Base-by-base conservation (phyloP, 2,888 invertebrate genomes). In the Monochamus alternatus region DNA sequence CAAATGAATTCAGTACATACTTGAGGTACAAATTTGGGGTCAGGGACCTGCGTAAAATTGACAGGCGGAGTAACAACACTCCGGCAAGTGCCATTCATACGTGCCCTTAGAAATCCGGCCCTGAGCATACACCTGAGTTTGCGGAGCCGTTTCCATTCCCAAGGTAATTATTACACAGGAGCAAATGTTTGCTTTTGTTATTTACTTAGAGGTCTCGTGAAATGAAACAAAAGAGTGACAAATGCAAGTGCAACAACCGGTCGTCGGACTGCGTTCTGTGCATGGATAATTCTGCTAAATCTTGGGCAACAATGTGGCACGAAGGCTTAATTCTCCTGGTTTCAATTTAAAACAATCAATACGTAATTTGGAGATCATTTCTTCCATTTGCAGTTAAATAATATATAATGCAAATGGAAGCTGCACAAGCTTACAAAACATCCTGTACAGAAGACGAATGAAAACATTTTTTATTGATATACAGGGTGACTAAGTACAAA, bases 221-320 rank as follows among this genome's bases (percentile, higher is more conserved):
- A 85, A 85, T 85, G 87, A 87, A 87, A 88, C 87, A 88, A 88
- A 87, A 88, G 87, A 87, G 85, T 87, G 87, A 87, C 87, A 87
- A 86, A 86, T 84, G 81, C 82, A 84, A 84, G 85, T 87, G 87
- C 88, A 88, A 88, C 86, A 88, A 88, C 88, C 88, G 87, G 87
- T 87, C 87, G 87, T 82, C 84, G 87, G 84, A 83, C 85, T 76
- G 77, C 22, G 0, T 47, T 74, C 71, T 79, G 75, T 79, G 73
- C 63, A 69, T 69, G 58, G 55, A 43, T 44, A 63, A 72, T 12
- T 64, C 51, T 60, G 69, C 51, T 60, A 69, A 69, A 69, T 47
- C 30, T 51, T 63, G 38, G 63, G 62, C 32, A 31, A n/a, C 52
- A 52, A 51, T 63, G 52, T 51, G 5, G 9, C 68, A 60, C 59